Conservation (phyloP, 2,888 invertebrate genomes). For the Trichogramma dendrolimi region DNA sequence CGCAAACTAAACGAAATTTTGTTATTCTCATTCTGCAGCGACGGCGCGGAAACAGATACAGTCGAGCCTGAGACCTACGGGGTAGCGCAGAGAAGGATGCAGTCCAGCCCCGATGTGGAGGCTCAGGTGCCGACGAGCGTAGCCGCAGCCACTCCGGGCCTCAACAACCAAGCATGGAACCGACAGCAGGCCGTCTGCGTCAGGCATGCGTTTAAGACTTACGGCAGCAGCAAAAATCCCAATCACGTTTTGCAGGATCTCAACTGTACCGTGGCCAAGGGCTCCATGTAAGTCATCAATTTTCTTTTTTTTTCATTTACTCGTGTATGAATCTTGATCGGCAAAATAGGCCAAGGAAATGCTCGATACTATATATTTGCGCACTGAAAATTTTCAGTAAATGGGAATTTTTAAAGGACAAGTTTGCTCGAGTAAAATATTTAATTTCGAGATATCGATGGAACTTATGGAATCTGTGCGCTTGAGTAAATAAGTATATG, state of each 20-base stretch:
- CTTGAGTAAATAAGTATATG: too few relatives aligned
- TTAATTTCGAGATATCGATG: too few relatives aligned
- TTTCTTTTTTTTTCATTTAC: not conserved
- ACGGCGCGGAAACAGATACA: conserved; percentile 49
- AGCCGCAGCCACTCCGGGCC: conserved; percentile 46
- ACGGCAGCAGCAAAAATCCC: conserved; percentile 81
- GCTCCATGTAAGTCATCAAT: conserved; percentile 78
- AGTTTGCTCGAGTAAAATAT: too few relatives aligned
- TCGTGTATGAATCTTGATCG: not conserved
- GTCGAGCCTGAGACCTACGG: conserved; percentile 40
- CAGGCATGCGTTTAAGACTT: conserved; percentile 82
- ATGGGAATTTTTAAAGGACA: too few relatives aligned
- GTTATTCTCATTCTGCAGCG: conserved; percentile 40
- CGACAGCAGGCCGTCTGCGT: conserved; percentile 83
- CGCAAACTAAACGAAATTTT: not conserved
- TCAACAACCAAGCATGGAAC: conserved; percentile 55
- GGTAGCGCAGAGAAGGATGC: conserved; percentile 34
- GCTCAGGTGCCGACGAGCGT: conserved; percentile 11
- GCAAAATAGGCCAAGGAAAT: not conserved
- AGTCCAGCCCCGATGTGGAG: conserved; percentile 42
- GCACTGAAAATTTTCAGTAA: too few relatives aligned
- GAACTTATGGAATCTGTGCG: too few relatives aligned
- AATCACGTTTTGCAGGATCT: conserved; percentile 84
- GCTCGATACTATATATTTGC: too few relatives aligned
- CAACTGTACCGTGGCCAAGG: conserved; percentile 90